Percentiles rank a stretch among this genome's conserved stretches.
These are phyloP conservation scores for Apomyelois bistriatella DNA, from an alignment of 2,888 invertebrate species.

Conservation along the genomic window DNA sequence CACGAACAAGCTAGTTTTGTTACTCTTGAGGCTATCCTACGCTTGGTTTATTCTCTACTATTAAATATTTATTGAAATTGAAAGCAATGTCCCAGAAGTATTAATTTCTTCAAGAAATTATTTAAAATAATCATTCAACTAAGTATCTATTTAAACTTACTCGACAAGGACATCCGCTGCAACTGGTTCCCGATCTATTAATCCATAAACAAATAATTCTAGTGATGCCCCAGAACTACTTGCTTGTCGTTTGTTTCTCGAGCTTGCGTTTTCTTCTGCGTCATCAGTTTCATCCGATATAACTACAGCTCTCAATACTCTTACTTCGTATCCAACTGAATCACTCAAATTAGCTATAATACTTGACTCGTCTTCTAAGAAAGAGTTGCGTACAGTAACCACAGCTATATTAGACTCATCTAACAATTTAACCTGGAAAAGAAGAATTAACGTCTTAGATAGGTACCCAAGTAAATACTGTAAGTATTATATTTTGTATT, in stretches of 20 bases:
- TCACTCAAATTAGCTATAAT: constrained; percentile 48
- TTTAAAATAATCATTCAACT: neutral
- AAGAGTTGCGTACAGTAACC: constrained; percentile 55
- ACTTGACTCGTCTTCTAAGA: constrained; percentile 55
- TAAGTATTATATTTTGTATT: too few relatives aligned
- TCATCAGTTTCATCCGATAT: constrained; percentile 39
- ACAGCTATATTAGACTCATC: constrained; percentile 60
- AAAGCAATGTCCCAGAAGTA: too few relatives aligned
- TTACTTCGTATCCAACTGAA: constrained; percentile 60
- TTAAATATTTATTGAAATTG: too few relatives aligned
- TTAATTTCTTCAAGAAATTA: too few relatives aligned
- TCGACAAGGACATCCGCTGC: constrained; percentile 41
- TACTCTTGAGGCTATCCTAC: neutral
- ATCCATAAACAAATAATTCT: constrained; percentile 60
- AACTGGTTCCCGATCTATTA: constrained; percentile 52
- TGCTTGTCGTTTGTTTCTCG: constrained; percentile 34
- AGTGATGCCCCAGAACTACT: constrained; percentile 40
- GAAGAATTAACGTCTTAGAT: neutral
- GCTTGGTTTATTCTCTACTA: neutral
- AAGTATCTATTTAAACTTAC: constrained; percentile 35
- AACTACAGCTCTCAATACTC: constrained; percentile 56
- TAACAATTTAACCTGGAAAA: constrained; percentile 67
- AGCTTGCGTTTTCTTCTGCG: constrained; percentile 21
- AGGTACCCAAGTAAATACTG: too few relatives aligned
- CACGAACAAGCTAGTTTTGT: neutral